Conservation (phyloP, 2,113 vertebrate species). For the Cyprinodon tularosa region DNA sequence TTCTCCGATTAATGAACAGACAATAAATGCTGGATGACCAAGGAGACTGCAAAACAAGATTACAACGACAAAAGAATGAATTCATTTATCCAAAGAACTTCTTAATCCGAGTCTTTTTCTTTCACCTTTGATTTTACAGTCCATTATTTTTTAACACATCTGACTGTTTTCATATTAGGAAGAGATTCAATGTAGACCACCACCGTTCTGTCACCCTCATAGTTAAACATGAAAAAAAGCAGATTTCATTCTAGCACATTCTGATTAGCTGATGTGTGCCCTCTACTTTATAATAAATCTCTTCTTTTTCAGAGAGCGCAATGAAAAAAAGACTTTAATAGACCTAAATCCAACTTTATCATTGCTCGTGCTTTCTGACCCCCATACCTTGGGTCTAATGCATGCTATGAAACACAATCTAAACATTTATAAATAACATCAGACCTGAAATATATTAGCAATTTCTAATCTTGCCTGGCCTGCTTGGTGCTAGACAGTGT, state of each 20-base stretch:
- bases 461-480: slow-evolving; percentile 31
- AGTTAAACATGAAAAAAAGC: neutral
- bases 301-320: neutral
- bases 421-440: slow-evolving; percentile 43
- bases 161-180: neutral
- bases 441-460: slow-evolving; percentile 37
- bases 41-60: neutral
- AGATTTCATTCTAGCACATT: neutral
- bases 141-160: neutral
- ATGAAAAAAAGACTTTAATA: neutral
- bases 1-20: neutral
- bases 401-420: slow-evolving; percentile 16
- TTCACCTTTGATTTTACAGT: neutral
- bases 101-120: neutral
- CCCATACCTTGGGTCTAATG: neutral
- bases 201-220: neutral
- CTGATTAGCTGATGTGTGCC: neutral
- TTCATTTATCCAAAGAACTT: neutral
- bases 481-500: slow-evolving; percentile 51
- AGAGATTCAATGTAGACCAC: neutral
- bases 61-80: neutral
- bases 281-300: neutral
- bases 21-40: neutral
- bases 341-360: neutral
- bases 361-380: neutral